phyloP scores from a whole-genome alignment of 2,113 vertebrate genomes.

The Brienomyrus brachyistius region DNA sequence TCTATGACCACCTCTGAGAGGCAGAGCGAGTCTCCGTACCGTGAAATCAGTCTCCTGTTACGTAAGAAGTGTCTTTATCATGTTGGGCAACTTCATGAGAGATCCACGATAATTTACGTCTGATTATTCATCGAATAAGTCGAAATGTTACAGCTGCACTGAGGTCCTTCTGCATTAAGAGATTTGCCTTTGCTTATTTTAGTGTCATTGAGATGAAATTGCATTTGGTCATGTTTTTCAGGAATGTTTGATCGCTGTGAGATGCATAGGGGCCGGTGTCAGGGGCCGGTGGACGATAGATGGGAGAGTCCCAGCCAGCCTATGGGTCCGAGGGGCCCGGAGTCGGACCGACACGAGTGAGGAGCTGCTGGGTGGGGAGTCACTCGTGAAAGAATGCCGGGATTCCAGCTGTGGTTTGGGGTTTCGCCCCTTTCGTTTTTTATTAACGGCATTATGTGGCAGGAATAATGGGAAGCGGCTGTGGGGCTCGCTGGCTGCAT shows the following conservation, averaged over 20 bases:
- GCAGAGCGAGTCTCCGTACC: slow-evolving; percentile 9
- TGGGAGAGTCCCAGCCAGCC: slow-evolving; percentile 9
- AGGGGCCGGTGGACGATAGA: slow-evolving; percentile 8
- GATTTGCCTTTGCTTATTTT: background rate
- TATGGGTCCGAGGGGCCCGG: slow-evolving; percentile 20
- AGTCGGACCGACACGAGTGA: background rate
- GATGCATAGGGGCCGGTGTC: slow-evolving; percentile 27
- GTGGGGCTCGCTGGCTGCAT: slow-evolving; percentile 29
- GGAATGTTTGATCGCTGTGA: slow-evolving; percentile 36
- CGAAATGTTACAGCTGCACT: background rate
- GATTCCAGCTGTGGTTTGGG: slow-evolving; percentile 65
- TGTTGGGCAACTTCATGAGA: slow-evolving; percentile 27
- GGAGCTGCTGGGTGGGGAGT: slow-evolving; percentile 8
- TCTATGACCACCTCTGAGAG: slow-evolving; percentile 48
- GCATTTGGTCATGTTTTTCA: slow-evolving; percentile 36
- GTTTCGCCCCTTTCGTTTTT: slow-evolving; percentile 44
- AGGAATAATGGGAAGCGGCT: slow-evolving; percentile 64
- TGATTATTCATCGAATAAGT: slow-evolving; percentile 3
- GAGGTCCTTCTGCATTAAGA: background rate
- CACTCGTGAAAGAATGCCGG: slow-evolving; percentile 63
- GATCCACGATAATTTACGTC: slow-evolving; percentile 12
- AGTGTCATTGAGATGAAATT: slow-evolving; percentile 22
- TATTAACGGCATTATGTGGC: slow-evolving; percentile 62
- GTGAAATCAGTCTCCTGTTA: slow-evolving; percentile 36
- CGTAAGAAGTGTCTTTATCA: slow-evolving; percentile 35